phyloP scores from a whole-genome alignment of 2,888 invertebrate species.

The Phania funesta region DNA sequence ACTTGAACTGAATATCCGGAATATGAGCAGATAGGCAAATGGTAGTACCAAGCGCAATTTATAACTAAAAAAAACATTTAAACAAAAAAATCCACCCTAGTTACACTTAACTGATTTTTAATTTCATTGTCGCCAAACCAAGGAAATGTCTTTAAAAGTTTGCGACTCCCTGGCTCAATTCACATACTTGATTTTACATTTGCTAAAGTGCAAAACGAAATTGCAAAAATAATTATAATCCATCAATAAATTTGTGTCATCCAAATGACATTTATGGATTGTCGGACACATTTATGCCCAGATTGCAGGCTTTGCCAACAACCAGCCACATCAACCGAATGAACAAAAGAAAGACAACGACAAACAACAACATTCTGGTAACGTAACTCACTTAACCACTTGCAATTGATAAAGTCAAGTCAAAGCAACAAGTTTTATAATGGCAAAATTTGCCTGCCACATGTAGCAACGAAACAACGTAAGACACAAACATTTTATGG shows the following conservation, averaged over 20 bases:
- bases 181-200: slow-evolving; percentile 18
- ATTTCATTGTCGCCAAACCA: too few relatives aligned
- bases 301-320: slow-evolving; percentile 34
- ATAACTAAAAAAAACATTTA: too few relatives aligned
- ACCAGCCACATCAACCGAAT: not conserved
- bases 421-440: slow-evolving; percentile 54
- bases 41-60: too few relatives aligned
- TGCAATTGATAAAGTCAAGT: slow-evolving; percentile 55
- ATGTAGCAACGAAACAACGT: not conserved
- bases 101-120: too few relatives aligned
- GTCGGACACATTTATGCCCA: slow-evolving; percentile 61
- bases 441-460: slow-evolving; percentile 39
- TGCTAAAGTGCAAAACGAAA: slow-evolving; percentile 33
- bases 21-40: too few relatives aligned
- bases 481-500: slow-evolving; percentile 27
- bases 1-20: too few relatives aligned
- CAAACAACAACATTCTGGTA: slow-evolving; percentile 3
- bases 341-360: slow-evolving; percentile 37
- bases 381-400: slow-evolving; percentile 46
- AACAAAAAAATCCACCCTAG: too few relatives aligned
- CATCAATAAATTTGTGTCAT: slow-evolving; percentile 74
- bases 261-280: slow-evolving; percentile 74
- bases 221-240: slow-evolving; percentile 70
- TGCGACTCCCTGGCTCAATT: slow-evolving; percentile 4
- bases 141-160: not conserved